Conservation (phyloP, 2,888 invertebrate genomes). For the Eilema depressum region DNA sequence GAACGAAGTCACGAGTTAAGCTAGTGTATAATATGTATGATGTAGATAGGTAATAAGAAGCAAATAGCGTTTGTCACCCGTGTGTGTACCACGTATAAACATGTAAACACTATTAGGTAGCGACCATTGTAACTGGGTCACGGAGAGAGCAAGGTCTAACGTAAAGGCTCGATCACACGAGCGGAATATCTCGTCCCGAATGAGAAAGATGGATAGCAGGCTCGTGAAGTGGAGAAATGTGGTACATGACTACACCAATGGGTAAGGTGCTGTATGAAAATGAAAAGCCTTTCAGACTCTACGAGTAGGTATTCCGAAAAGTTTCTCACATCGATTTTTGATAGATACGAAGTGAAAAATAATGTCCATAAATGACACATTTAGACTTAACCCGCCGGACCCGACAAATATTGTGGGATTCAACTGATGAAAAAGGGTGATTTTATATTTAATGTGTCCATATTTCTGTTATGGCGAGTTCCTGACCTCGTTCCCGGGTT, state of each 20-base stretch:
- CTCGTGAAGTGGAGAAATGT: background rate
- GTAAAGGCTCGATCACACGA: constrained; percentile 22
- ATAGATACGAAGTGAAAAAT: too few relatives aligned
- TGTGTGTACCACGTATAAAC: constrained; percentile 43
- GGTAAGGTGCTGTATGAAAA: too few relatives aligned
- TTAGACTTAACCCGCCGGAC: too few relatives aligned
- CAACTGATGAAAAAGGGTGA: too few relatives aligned
- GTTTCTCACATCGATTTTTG: too few relatives aligned
- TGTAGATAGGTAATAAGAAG: constrained; percentile 49
- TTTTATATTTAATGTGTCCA: too few relatives aligned
- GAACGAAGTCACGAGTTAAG: background rate
- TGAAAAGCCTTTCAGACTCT: too few relatives aligned
- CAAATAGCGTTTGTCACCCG: constrained; percentile 52
- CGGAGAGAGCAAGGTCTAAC: constrained; percentile 62
- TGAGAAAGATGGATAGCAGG: background rate
- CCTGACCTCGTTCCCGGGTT: too few relatives aligned
- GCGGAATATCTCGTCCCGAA: constrained; percentile 9
- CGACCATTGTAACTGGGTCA: constrained; percentile 61
- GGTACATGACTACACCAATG: background rate
- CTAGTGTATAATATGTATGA: constrained; percentile 15
- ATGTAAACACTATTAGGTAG: constrained; percentile 60
- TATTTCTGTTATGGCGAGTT: too few relatives aligned
- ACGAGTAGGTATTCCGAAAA: too few relatives aligned
- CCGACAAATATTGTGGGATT: too few relatives aligned
- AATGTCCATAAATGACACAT: too few relatives aligned